Evolutionary conservation across 2,888 invertebrate species (phyloP).

Genomic region (Lithophane leautieri): DNA sequence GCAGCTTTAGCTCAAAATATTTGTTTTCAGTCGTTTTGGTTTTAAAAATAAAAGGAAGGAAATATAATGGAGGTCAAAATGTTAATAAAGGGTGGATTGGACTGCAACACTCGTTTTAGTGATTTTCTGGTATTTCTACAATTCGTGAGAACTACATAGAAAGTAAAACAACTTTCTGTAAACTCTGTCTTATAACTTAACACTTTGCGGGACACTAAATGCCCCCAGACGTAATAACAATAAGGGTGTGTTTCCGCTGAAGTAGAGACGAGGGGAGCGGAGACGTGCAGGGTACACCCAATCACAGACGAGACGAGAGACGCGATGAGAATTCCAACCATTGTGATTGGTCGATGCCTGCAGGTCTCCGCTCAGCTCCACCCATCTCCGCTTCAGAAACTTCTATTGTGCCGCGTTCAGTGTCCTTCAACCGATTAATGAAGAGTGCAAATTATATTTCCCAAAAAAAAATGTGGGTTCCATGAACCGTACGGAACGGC

Average conservation of each 20-base stretch:
- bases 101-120: neutral
- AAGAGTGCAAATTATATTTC: too few relatives aligned
- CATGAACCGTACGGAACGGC: neutral
- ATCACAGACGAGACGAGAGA: too few relatives aligned
- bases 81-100: neutral
- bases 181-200: neutral
- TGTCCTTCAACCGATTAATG: neutral
- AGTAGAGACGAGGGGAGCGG: too few relatives aligned
- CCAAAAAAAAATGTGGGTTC: neutral
- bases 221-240: neutral
- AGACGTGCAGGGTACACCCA: too few relatives aligned
- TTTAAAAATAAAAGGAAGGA: neutral
- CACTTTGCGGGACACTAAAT: neutral
- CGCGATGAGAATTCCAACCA: too few relatives aligned
- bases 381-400: too few relatives aligned
- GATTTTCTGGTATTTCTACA: constrained; percentile 8
- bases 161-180: neutral
- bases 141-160: neutral
- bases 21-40: neutral
- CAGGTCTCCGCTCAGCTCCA: too few relatives aligned
- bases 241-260: neutral
- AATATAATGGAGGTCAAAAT: neutral
- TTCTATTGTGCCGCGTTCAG: neutral
- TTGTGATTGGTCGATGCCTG: too few relatives aligned
- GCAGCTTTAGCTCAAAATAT: too few relatives aligned